Conservation (phyloP, 2,888 invertebrate genomes). For the Anthophora plumipes region DNA sequence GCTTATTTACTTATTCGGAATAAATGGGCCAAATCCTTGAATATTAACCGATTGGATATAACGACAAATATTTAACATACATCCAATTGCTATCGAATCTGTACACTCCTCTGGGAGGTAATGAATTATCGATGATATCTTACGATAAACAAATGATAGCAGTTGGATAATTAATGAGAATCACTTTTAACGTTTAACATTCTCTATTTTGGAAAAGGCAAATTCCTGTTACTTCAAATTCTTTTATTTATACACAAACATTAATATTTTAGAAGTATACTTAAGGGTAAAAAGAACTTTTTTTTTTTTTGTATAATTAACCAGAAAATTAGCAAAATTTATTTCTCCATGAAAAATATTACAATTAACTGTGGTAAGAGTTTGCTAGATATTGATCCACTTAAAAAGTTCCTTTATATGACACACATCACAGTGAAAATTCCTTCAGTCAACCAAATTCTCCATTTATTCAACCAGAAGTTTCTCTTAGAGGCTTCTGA, state of each 20-base stretch:
- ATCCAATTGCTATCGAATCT: conserved; percentile 6
- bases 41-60: background rate
- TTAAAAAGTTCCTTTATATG: background rate
- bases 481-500: background rate
- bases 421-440: background rate
- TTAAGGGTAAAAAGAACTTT: too few species aligned
- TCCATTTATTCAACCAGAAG: background rate
- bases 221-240: too few species aligned
- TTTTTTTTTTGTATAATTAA: too few species aligned
- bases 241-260: too few species aligned
- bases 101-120: background rate
- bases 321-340: too few species aligned
- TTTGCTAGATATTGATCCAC: background rate
- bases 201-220: background rate
- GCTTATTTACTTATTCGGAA: conserved; percentile 4
- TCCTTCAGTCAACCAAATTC: too few species aligned
- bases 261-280: too few species aligned
- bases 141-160: background rate
- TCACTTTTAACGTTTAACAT: background rate
- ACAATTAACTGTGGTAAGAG: background rate
- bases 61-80: conserved; percentile 1
- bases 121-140: background rate
- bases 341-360: background rate
- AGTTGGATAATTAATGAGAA: background rate
- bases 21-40: background rate